Base-by-base conservation (phyloP, 2,888 invertebrate genomes). In the Lycaena phlaeas region DNA sequence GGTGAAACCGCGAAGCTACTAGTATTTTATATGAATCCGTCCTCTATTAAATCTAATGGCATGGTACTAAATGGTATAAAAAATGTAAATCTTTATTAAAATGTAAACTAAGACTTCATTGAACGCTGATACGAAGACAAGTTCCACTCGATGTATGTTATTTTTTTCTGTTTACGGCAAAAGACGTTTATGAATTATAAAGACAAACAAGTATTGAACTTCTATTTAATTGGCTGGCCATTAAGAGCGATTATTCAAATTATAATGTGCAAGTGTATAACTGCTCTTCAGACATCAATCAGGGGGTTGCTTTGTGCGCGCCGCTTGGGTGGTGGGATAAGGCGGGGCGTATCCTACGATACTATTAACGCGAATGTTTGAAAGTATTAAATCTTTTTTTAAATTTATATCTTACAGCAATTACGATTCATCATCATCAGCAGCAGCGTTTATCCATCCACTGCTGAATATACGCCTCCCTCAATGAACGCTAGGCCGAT, bases 221-320 rank as follows among this genome's bases (percentile, higher is more conserved):
- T 31, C n/a, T 27, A 15, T 40, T 40, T 31, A 40, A 40, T 26
- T 31, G 27, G 31, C 15, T 31, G 30, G 5, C 40, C 27, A 31
- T 31, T 40, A 31, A 29, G 22, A 39, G 30, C 42, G 25, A 39
- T 39, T 39, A 39, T 39, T 39, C 25, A 15, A 39, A 30, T 39
- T 39, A 28, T 22, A 39, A 39, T 45, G 49, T 50, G 61, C 54
- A 57, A 30, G 39, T 39, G 25, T 59, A 64, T 69, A 64, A 61
- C 64, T 62, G 71, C 63, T 68, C 67, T 73, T 74, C 69, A 78
- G 63, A 64, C 63, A 81, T 81, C 81, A 78, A 82, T 82, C 81
- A 73, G 50, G 51, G 55, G 59, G 54, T 49, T n/a, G 42, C 73
- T 69, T 73, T 74, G 70, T 68, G 41, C 51, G 52, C 54, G 65